A percentile compares a stretch with the other conserved stretches of the same genome.
Conservation (phyloP, 2,797 vertebrate genomes). For the Antrozous pallidus region DNA sequence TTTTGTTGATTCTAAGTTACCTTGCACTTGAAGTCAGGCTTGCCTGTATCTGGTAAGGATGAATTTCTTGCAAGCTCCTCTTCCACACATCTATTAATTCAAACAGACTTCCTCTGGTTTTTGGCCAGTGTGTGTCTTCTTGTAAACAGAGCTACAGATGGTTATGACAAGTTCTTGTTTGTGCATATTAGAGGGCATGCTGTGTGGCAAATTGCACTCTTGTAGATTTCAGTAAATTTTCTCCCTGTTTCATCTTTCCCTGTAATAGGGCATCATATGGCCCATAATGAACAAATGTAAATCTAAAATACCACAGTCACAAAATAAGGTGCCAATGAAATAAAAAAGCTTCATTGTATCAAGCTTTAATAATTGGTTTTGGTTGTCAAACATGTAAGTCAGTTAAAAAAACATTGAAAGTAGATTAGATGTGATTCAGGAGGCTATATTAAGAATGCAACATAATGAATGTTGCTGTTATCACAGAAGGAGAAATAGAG, state of each 20-base stretch:
- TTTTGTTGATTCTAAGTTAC: neutral
- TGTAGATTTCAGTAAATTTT: constrained; percentile 58
- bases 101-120: constrained; percentile 57
- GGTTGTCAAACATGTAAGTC: constrained; percentile 61
- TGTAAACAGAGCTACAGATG: constrained; percentile 71
- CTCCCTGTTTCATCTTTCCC: constrained; percentile 48
- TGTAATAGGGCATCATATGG: constrained; percentile 37
- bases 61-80: constrained; percentile 11
- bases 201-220: constrained; percentile 68
- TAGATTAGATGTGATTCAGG: constrained; percentile 58
- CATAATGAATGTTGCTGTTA: constrained; percentile 51
- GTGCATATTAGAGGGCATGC: constrained; percentile 59
- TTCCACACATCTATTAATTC: constrained; percentile 59
- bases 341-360: constrained; percentile 40
- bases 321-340: constrained; percentile 56
- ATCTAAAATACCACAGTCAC: constrained; percentile 24
- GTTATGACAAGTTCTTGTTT: constrained; percentile 72
- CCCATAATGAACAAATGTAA: constrained; percentile 35
- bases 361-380: constrained; percentile 74
- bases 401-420: constrained; percentile 47
- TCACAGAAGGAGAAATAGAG: constrained; percentile 55
- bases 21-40: constrained; percentile 41
- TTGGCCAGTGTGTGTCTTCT: constrained; percentile 11
- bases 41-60: neutral
- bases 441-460: constrained; percentile 41